Conservation (phyloP, 2,888 invertebrate species). For the Flexamia atlantica region DNA sequence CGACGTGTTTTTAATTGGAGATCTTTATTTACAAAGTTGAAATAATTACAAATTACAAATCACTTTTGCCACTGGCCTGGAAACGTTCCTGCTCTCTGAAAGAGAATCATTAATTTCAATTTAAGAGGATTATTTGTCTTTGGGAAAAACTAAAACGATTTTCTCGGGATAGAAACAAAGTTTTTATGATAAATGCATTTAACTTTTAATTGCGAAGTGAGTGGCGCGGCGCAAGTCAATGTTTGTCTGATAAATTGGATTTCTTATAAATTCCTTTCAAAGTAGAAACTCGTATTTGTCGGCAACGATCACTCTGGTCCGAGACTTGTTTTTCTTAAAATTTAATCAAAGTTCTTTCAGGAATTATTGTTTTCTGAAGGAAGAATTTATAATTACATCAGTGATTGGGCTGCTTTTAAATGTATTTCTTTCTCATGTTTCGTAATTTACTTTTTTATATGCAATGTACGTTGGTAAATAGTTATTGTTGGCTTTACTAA, state of each 20-base stretch:
- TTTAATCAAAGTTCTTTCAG: too few species aligned
- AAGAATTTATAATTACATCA: too few species aligned
- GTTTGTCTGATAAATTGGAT: constrained; percentile 53
- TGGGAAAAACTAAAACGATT: constrained; percentile 59
- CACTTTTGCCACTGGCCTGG: constrained; percentile 44
- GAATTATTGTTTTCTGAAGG: too few species aligned
- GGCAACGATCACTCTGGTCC: neutral
- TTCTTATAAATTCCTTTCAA: constrained; percentile 52
- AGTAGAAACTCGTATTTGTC: constrained; percentile 24
- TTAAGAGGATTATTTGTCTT: constrained; percentile 60
- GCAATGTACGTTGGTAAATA: too few species aligned
- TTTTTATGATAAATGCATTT: constrained; percentile 60
- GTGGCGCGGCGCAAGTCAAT: constrained; percentile 52
- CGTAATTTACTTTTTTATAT: too few species aligned
- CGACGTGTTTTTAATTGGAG: constrained; percentile 32
- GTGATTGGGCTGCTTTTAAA: too few species aligned
- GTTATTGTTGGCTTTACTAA: too few species aligned
- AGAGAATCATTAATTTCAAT: constrained; percentile 59
- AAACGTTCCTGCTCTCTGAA: constrained; percentile 55
- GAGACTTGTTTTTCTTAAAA: too few species aligned
- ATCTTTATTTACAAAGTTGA: constrained; percentile 38
- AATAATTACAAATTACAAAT: constrained; percentile 55
- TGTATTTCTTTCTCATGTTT: too few species aligned
- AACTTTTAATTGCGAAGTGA: constrained; percentile 59
- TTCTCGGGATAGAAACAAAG: constrained; percentile 52